Percentiles rank a stretch among this genome's conserved stretches.
Evolutionary conservation across 2,797 vertebrate genomes (phyloP).

Genomic region (Paramormyrops hopkinsi): DNA sequence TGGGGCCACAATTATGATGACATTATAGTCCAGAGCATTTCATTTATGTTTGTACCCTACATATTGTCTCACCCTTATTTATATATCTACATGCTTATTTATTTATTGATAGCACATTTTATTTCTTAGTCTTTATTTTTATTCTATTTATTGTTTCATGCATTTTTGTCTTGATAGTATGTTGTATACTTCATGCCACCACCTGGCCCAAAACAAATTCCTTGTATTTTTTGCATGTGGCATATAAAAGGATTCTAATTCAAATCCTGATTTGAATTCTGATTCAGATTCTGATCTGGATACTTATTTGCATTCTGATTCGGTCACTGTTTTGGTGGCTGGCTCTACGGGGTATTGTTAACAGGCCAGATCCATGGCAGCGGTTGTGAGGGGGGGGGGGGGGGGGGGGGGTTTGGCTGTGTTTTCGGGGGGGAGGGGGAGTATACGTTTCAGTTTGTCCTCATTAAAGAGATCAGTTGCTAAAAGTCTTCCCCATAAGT

Average conservation of each 20-base stretch:
- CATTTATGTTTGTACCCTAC: not conserved
- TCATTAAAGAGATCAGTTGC: constrained; percentile 49
- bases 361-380: not conserved
- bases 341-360: not conserved
- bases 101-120: not conserved
- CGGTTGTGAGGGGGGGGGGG: not conserved
- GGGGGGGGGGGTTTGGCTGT: constrained; percentile 37
- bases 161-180: not conserved
- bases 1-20: not conserved
- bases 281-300: not conserved
- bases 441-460: constrained; percentile 53
- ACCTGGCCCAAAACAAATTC: not conserved
- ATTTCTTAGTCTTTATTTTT: not conserved
- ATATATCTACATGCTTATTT: not conserved
- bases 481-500: constrained; percentile 25
- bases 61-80: not conserved
- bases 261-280: not conserved
- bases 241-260: not conserved
- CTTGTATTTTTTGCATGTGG: not conserved
- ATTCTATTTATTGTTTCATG: not conserved
- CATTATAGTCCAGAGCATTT: not conserved
- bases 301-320: not conserved
- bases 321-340: not conserved
- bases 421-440: constrained; percentile 29
- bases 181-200: not conserved